phyloP scores from a whole-genome alignment of 1,140 invertebrate species.

The Dinoponera quadriceps region DNA sequence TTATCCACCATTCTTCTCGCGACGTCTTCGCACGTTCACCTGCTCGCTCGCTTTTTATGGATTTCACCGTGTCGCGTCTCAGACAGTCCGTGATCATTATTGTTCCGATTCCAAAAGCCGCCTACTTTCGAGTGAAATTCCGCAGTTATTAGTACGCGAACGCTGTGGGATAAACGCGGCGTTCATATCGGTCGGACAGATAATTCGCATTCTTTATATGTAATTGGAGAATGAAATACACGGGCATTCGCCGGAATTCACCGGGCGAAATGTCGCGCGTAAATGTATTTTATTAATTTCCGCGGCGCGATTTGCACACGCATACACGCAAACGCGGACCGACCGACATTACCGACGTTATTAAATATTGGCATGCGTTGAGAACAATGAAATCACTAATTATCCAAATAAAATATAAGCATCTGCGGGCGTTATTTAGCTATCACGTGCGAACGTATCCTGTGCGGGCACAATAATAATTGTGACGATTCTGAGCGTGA shows the following conservation, averaged over 20 bases:
- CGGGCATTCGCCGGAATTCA: not conserved
- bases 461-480: not conserved
- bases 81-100: not conserved
- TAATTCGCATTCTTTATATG: not conserved
- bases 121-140: constrained; percentile 35
- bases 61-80: constrained; percentile 35
- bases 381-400: constrained; percentile 28
- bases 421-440: not conserved
- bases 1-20: not conserved
- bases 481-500: not conserved
- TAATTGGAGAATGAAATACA: constrained; percentile 14
- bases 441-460: not conserved
- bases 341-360: not conserved
- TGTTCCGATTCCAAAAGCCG: constrained; percentile 22
- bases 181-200: not conserved
- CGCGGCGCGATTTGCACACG: not conserved
- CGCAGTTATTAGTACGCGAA: not conserved
- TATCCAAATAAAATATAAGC: constrained; percentile 14
- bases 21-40: not conserved
- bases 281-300: constrained; percentile 12
- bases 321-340: not conserved
- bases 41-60: not conserved
- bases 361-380: constrained; percentile 9
- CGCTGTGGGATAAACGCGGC: not conserved
- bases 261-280: not conserved